A percentile compares a stretch with the other conserved stretches of the same genome.
These are phyloP conservation scores for Drosophila kanapiae DNA, from an alignment of 1,140 invertebrate genomes.

Conservation along the genomic window DNA sequence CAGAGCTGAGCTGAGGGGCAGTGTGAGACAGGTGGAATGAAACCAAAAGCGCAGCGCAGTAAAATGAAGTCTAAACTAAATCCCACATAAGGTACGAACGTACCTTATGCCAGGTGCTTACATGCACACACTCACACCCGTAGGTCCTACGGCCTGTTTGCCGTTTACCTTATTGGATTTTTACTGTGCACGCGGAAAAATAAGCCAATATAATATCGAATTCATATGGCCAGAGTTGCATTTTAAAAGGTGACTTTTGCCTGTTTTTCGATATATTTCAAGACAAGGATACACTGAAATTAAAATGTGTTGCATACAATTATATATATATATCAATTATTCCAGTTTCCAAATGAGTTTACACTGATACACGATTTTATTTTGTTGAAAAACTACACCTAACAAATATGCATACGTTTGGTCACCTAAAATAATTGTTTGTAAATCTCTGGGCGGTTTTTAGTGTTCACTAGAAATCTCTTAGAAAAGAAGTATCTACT, in stretches of 20 bases:
- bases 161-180: slow-evolving; percentile 77
- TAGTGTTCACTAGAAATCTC: too few relatives aligned
- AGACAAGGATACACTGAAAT: not conserved
- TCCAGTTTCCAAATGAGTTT: too few relatives aligned
- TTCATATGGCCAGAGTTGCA: not conserved
- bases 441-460: too few relatives aligned
- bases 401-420: not conserved
- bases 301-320: not conserved
- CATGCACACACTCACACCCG: slow-evolving; percentile 10
- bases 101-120: slow-evolving; percentile 83
- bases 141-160: slow-evolving; percentile 27
- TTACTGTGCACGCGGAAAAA: slow-evolving; percentile 52
- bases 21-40: slow-evolving; percentile 59
- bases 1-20: not conserved
- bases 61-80: slow-evolving; percentile 84
- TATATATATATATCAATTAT: too few relatives aligned
- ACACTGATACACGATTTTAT: too few relatives aligned
- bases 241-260: not conserved
- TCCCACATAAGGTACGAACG: slow-evolving; percentile 82
- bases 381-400: not conserved
- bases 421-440: too few relatives aligned
- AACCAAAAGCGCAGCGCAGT: slow-evolving; percentile 82
- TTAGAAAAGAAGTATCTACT: not conserved
- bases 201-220: slow-evolving; percentile 2
- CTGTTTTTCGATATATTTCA: not conserved